phyloP scores from a whole-genome alignment of 1,140 invertebrate species.

The Cherax quadricarinatus region DNA sequence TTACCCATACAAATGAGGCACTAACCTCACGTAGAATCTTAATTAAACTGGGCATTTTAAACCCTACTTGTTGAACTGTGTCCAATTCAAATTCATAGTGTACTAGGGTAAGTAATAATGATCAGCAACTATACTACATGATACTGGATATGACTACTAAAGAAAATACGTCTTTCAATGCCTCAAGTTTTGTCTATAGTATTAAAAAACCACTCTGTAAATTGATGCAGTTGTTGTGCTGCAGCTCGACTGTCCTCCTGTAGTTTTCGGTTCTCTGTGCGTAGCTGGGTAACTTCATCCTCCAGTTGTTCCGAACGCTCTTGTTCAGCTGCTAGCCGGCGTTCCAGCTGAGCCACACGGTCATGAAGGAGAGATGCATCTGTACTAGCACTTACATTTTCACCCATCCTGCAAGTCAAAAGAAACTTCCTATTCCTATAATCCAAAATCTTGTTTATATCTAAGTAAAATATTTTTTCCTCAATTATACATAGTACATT shows the following conservation, averaged over 20 bases:
- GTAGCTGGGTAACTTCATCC: slow-evolving; percentile 78
- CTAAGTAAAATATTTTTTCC: no score
- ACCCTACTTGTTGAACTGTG: neutral
- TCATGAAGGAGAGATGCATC: slow-evolving; percentile 44
- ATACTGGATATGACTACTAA: neutral
- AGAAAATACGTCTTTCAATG: neutral
- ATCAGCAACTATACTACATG: neutral
- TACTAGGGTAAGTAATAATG: neutral
- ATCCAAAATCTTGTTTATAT: no score
- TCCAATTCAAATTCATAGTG: neutral
- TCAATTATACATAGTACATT: no score
- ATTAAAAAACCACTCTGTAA: slow-evolving; percentile 95
- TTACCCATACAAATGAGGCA: neutral
- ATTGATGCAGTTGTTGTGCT: slow-evolving; percentile 90
- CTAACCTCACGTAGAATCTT: neutral
- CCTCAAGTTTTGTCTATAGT: slow-evolving; percentile 85
- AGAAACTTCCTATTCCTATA: neutral
- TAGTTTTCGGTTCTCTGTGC: slow-evolving; percentile 89
- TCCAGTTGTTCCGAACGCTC: slow-evolving; percentile 56
- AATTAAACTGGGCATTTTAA: neutral
- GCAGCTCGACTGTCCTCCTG: slow-evolving; percentile 93
- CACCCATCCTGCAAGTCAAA: slow-evolving; percentile 1
- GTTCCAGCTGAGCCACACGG: slow-evolving; percentile 62
- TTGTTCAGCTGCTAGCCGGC: slow-evolving; percentile 59
- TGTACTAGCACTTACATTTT: slow-evolving; percentile 4